Evolutionary conservation across 2,888 invertebrate genomes (phyloP), one percentile per base, ranked within the genome.

Genomic region (Malthinus seriepunctatus): DNA sequence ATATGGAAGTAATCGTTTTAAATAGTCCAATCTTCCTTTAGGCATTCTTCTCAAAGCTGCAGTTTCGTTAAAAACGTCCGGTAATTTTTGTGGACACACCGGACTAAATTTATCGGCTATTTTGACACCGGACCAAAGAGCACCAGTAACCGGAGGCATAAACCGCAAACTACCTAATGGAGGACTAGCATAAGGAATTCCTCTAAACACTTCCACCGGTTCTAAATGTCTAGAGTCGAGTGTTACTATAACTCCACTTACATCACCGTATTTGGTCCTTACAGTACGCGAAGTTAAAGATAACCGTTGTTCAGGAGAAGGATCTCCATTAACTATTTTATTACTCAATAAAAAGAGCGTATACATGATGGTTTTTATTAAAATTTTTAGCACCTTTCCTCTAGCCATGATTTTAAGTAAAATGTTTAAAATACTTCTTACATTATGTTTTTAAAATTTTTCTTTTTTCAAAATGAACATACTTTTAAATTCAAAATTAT

Each of bases 141-240:
- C 92, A 23, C 95, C 94, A 60, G 92, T 93, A 14, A 95, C 95
- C 12, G 97, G 97, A 8, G 96, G 96, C 95, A 97, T 96, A 78
- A 97, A 97, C 59, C 97, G 85, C 60, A 97, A 81, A 56, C 89
- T 88, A 5, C 93, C 95, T 39, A 91, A 82, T 32, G 96, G 95
- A 14, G 97, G 91, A 46, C 95, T 93, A 23, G 96, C 97, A 78
- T 97, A 97, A 4, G 96, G 96, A 59, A 97, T 89, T 6, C 97
- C 97, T 49, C 92, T 85, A 77, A 94, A 97, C 64, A 93, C 91
- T 78, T 96, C 96, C 12, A 97, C 95, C 55, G 92, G 90, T 77
- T 93, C 93, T 69, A 93, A 80, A 74, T 88, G 89, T 66, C 91
- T 86, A 15, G 88, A 86, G 70, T 93, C 92, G 68, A 91, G 86